Conservation (phyloP, 2,797 vertebrate genomes). For the Sebastes reedi region DNA sequence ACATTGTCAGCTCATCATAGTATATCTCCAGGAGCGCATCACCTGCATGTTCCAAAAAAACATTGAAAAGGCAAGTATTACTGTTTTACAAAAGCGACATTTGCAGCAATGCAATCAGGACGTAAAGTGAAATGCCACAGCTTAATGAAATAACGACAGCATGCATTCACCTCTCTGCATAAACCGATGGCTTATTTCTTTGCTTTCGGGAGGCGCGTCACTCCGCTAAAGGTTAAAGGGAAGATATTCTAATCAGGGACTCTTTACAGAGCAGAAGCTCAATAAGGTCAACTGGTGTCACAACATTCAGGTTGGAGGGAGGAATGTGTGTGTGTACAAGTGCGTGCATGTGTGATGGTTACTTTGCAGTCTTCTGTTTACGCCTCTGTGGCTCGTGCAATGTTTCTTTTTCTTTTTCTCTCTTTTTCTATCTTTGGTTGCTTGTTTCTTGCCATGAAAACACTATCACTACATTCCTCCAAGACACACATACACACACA, state of each 20-base stretch:
- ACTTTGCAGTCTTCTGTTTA: conserved; percentile 26
- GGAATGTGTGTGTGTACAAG: conserved; percentile 37
- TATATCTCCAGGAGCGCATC: conserved; percentile 24
- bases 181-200: conserved; percentile 67
- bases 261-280: conserved; percentile 86
- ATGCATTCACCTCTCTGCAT: conserved; percentile 63
- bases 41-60: conserved; percentile 52
- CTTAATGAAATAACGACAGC: conserved; percentile 69
- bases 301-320: conserved; percentile 68
- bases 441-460: conserved; percentile 8
- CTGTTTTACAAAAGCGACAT: conserved; percentile 29
- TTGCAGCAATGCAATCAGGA: conserved; percentile 34
- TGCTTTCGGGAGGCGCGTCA: conserved; percentile 57
- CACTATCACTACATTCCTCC: not conserved
- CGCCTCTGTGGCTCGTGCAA: conserved; percentile 4
- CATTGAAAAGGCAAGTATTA: not conserved
- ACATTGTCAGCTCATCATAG: conserved; percentile 58
- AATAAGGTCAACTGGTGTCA: conserved; percentile 91
- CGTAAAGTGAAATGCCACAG: conserved; percentile 67
- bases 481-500: not conserved
- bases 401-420: not conserved
- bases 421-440: not conserved
- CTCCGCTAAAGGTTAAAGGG: conserved; percentile 79
- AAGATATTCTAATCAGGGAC: conserved; percentile 83
- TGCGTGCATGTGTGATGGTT: conserved; percentile 23